A percentile compares a stretch with the other conserved stretches of the same genome.
phyloP scores from a whole-genome alignment of 2,113 vertebrate species.

The Fulica atra region DNA sequence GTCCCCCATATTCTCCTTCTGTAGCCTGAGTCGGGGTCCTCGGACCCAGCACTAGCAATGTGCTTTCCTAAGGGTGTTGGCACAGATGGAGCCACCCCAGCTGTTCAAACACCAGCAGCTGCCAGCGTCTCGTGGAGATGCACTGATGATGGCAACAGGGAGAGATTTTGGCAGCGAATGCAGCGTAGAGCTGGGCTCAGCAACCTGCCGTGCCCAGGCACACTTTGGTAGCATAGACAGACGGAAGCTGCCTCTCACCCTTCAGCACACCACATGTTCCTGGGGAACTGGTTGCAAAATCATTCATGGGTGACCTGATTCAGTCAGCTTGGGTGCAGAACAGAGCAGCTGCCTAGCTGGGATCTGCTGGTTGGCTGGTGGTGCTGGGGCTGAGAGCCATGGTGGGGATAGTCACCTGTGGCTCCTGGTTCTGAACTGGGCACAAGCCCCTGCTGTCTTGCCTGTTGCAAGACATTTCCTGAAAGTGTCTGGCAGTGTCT shows the following conservation, averaged over 20 bases:
- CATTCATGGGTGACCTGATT: slow-evolving; percentile 29
- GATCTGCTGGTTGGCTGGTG: background rate
- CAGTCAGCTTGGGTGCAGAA: slow-evolving; percentile 2
- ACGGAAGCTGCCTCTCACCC: slow-evolving; percentile 36
- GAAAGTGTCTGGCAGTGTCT: background rate
- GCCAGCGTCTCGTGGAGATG: slow-evolving; percentile 8
- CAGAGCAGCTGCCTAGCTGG: background rate
- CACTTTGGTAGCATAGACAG: background rate
- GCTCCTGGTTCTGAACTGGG: background rate
- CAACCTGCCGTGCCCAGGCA: background rate
- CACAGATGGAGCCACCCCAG: background rate
- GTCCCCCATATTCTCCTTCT: background rate
- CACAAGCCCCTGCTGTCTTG: background rate
- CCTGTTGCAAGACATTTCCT: background rate
- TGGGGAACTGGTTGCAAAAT: background rate
- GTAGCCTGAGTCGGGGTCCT: background rate
- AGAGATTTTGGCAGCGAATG: background rate
- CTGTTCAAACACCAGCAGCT: slow-evolving; percentile 17
- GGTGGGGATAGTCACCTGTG: background rate
- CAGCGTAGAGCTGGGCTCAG: background rate
- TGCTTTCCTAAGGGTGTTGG: background rate
- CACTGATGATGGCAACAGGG: background rate
- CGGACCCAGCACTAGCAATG: background rate
- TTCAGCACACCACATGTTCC: background rate
- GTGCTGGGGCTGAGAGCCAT: background rate